Conservation (phyloP, 2,797 vertebrate species). For the Channa striata region DNA sequence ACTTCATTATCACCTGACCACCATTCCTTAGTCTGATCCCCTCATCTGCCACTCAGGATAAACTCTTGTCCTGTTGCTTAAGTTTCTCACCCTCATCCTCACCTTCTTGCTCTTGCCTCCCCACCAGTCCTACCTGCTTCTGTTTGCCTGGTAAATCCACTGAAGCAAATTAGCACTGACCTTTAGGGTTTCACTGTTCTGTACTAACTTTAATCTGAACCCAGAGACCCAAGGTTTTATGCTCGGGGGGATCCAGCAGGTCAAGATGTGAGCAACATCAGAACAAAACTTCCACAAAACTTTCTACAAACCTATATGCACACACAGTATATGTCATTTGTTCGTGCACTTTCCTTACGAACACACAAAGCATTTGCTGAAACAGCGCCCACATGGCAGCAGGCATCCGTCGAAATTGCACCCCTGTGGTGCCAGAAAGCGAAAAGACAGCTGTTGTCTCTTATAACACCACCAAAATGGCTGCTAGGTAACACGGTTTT, state of each 20-base stretch:
- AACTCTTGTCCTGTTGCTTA: background rate
- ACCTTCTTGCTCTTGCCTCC: background rate
- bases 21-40: background rate
- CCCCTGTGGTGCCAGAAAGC: no score
- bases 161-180: slow-evolving; percentile 1
- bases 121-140: background rate
- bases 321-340: no score
- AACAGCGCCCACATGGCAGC: no score
- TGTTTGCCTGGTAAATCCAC: background rate
- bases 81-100: no score
- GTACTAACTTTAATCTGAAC: slow-evolving; percentile 18
- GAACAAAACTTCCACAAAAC: no score
- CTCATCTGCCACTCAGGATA: background rate
- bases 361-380: no score
- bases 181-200: slow-evolving; percentile 17
- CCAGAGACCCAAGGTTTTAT: background rate
- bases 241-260: slow-evolving; percentile 9
- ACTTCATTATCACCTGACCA: background rate
- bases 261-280: slow-evolving; percentile 69
- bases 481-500: no score
- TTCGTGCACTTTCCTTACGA: no score
- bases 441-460: no score
- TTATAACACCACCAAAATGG: no score
- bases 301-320: no score
- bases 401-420: no score